These are phyloP conservation scores for Harlomillsia oculata DNA, from an alignment of 1,140 invertebrate genomes.

Conservation along the genomic window DNA sequence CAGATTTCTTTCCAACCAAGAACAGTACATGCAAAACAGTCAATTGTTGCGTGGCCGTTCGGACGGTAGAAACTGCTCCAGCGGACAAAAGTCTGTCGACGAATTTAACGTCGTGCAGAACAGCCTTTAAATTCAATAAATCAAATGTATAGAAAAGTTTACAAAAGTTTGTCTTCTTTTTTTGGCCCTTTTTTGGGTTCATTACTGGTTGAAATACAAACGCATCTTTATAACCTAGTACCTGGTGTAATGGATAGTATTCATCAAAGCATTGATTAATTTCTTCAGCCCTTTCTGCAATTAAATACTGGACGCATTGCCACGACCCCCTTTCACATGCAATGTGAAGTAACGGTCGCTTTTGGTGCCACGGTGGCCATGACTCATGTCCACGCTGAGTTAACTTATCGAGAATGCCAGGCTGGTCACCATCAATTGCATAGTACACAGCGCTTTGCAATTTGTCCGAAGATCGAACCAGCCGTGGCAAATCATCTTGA, in stretches of 20 bases:
- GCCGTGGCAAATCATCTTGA: too few relatives aligned
- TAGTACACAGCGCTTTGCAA: constrained; percentile 61
- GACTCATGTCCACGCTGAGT: constrained; percentile 58
- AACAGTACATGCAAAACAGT: constrained; percentile 55
- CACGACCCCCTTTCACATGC: constrained; percentile 46
- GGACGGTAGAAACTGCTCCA: constrained; percentile 47
- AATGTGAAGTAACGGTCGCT: constrained; percentile 44
- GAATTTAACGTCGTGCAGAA: constrained; percentile 33
- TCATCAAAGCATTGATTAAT: constrained; percentile 64
- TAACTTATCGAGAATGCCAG: constrained; percentile 51
- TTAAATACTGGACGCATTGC: constrained; percentile 58
- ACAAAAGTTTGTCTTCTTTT: background rate
- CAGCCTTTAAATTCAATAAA: constrained; percentile 35
- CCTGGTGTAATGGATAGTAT: constrained; percentile 65
- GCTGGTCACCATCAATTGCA: constrained; percentile 45
- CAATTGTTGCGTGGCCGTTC: constrained; percentile 63
- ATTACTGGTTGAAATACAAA: too few relatives aligned
- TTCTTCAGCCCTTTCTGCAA: constrained; percentile 55
- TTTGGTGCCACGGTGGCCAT: constrained; percentile 49
- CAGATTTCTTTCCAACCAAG: constrained; percentile 47
- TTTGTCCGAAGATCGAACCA: constrained; percentile 46
- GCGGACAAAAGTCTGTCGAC: constrained; percentile 22
- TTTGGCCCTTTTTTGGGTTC: background rate
- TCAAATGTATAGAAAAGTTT: constrained; percentile 7
- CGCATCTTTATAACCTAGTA: too few relatives aligned